These are phyloP conservation scores for Agrochola circellaris DNA, from an alignment of 2,888 invertebrate genomes.

Conservation along the genomic window DNA sequence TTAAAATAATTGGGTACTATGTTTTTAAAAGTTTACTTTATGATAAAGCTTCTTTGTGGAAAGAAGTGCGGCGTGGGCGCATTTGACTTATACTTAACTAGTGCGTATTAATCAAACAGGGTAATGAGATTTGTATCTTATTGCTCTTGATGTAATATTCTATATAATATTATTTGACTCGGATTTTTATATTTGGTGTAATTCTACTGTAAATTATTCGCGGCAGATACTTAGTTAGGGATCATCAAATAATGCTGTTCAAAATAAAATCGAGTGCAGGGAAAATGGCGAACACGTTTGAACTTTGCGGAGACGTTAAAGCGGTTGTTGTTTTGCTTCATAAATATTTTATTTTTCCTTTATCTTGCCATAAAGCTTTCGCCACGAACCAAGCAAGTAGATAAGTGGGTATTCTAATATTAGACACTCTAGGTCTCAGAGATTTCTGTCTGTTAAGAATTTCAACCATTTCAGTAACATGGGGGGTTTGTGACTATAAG, in stretches of 20 bases:
- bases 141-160: background rate
- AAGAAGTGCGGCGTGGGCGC: background rate
- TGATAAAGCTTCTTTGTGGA: background rate
- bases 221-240: background rate
- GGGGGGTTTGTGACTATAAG: no score
- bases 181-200: background rate
- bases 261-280: slow-evolving; percentile 30
- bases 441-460: slow-evolving; percentile 35
- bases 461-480: slow-evolving; percentile 25
- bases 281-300: slow-evolving; percentile 44
- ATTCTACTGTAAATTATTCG: background rate
- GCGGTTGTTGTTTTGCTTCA: slow-evolving; percentile 47
- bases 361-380: slow-evolving; percentile 58
- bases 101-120: background rate
- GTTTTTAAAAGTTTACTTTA: background rate
- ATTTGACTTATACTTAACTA: background rate
- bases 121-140: background rate
- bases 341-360: slow-evolving; percentile 63
- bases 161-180: background rate
- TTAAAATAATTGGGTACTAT: background rate
- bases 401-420: slow-evolving; percentile 56
- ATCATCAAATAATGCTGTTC: slow-evolving; percentile 8
- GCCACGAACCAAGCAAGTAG: slow-evolving; percentile 45
- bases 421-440: slow-evolving; percentile 39
- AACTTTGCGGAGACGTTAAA: slow-evolving; percentile 57